Percentiles rank a stretch among this genome's conserved stretches.
phyloP scores from a whole-genome alignment of 1,140 invertebrate genomes.

The Heterodera carotae region DNA sequence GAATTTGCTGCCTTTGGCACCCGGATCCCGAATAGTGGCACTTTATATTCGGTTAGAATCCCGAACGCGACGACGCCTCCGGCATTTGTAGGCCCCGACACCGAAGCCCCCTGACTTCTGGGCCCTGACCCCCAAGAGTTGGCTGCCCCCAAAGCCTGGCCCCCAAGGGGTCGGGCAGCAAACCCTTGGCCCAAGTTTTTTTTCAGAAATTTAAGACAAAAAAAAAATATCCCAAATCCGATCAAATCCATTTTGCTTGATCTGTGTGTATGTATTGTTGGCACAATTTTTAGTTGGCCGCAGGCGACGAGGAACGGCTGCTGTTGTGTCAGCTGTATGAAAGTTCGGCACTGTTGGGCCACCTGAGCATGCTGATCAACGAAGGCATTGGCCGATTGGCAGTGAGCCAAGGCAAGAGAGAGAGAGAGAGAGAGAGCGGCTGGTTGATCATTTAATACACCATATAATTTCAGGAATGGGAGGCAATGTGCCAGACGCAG shows the following conservation, averaged over 20 bases:
- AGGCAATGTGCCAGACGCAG: slow-evolving; percentile 17
- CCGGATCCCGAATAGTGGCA: too few species aligned
- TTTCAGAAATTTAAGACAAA: too few species aligned
- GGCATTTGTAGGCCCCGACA: too few species aligned
- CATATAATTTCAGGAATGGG: slow-evolving; percentile 1
- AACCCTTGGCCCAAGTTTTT: too few species aligned
- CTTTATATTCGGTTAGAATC: too few species aligned
- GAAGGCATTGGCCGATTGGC: slow-evolving; percentile 60
- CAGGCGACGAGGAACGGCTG: slow-evolving; percentile 51
- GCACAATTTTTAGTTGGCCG: slow-evolving; percentile 28
- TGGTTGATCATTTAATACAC: background rate
- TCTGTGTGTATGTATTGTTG: too few species aligned
- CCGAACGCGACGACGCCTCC: too few species aligned
- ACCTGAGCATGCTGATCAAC: slow-evolving; percentile 59
- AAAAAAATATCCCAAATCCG: background rate
- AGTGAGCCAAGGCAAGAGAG: slow-evolving; percentile 52
- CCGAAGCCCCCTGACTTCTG: too few species aligned
- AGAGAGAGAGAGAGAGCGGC: background rate
- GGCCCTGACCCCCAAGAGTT: background rate
- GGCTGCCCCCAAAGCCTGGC: too few species aligned
- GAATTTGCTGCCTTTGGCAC: too few species aligned
- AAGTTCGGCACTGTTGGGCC: slow-evolving; percentile 52
- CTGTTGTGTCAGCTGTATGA: slow-evolving; percentile 61
- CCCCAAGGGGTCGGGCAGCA: too few species aligned
- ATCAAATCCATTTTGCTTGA: slow-evolving; percentile 7